Evolutionary conservation across 2,797 vertebrate genomes (phyloP).

Genomic region (Xenopus petersii): DNA sequence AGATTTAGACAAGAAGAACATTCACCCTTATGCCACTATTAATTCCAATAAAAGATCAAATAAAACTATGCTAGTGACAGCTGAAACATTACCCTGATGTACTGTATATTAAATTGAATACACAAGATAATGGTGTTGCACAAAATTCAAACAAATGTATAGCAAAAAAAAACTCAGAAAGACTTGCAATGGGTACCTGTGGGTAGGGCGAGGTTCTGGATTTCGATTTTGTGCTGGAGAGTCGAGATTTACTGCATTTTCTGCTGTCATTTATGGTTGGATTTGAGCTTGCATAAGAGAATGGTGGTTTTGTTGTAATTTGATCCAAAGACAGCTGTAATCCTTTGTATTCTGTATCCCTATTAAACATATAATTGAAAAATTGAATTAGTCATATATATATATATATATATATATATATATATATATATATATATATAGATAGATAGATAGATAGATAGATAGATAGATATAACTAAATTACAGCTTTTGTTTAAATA

Average conservation of each 20-base stretch:
- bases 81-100: no score
- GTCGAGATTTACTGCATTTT: slow-evolving; percentile 77
- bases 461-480: no score
- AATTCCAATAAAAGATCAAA: neutral
- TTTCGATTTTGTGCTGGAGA: slow-evolving; percentile 82
- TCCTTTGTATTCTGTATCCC: slow-evolving; percentile 95
- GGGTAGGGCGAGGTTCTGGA: slow-evolving; percentile 90
- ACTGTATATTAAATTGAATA: no score
- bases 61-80: no score
- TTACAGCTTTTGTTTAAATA: no score
- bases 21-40: no score
- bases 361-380: slow-evolving; percentile 54
- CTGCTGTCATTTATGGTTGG: slow-evolving; percentile 76
- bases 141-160: neutral
- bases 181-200: slow-evolving; percentile 70
- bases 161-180: no score
- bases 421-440: no score
- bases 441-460: no score
- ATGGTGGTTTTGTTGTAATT: slow-evolving; percentile 80
- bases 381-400: neutral
- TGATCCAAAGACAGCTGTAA: slow-evolving; percentile 95
- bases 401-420: no score
- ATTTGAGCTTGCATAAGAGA: slow-evolving; percentile 75
- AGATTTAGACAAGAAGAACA: no score
- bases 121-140: neutral